Percentiles rank a stretch among this genome's conserved stretches.
Conservation (phyloP, 2,888 invertebrate species). For the Sclerodermus sp. region DNA sequence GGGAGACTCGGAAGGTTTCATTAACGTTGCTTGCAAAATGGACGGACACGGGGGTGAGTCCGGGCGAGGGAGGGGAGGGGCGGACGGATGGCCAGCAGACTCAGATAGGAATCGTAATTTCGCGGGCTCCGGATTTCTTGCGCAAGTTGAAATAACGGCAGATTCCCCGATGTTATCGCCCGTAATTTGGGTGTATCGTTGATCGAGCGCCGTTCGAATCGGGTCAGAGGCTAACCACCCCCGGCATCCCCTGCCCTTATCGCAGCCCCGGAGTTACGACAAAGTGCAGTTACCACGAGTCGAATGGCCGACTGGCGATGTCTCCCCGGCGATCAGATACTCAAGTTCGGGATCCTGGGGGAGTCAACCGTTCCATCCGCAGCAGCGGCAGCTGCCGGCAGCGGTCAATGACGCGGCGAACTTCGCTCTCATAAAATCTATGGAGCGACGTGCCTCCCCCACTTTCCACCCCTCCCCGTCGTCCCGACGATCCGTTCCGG, state of each 20-base stretch:
- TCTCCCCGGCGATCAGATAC: constrained; percentile 34
- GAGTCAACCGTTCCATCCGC: constrained; percentile 19
- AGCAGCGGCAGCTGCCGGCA: too few relatives aligned
- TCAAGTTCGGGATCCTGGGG: constrained; percentile 30
- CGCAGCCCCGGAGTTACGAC: constrained; percentile 17
- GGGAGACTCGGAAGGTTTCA: too few relatives aligned
- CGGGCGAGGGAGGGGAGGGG: too few relatives aligned
- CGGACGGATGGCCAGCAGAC: too few relatives aligned
- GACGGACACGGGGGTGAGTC: too few relatives aligned
- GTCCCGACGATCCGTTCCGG: constrained; percentile 15
- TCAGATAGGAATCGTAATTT: too few relatives aligned
- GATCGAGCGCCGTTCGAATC: constrained; percentile 2
- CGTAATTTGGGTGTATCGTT: constrained; percentile 2
- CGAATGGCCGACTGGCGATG: constrained; percentile 18
- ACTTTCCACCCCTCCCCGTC: too few relatives aligned
- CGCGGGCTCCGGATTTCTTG: too few relatives aligned
- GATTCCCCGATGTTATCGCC: too few relatives aligned
- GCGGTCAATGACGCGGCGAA: constrained; percentile 24
- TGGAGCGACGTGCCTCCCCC: constrained; percentile 11
- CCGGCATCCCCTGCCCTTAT: constrained; percentile 26
- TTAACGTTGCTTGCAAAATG: too few relatives aligned
- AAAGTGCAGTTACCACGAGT: constrained; percentile 25
- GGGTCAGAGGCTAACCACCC: constrained; percentile 5
- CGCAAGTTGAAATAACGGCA: too few relatives aligned
- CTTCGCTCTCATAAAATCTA: constrained; percentile 27